Evolutionary conservation across 2,888 invertebrate genomes (phyloP), one percentile per base, ranked within the genome.

Genomic region (Xestoiulus laeticollis): DNA sequence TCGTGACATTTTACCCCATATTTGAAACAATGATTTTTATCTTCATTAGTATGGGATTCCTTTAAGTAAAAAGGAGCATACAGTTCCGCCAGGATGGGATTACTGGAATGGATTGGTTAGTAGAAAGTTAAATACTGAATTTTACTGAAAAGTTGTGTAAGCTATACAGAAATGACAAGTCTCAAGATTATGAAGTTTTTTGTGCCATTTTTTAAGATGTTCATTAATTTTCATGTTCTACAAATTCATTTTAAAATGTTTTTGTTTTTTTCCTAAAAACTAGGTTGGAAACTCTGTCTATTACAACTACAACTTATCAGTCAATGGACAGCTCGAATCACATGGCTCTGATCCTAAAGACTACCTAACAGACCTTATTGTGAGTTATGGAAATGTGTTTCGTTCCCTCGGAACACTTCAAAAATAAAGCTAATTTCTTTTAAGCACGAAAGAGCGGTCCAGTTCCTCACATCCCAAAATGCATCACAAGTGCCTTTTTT

Each of bases 221-320:
- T n/a, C n/a, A n/a, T n/a, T n/a, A n/a, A n/a, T n/a, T n/a, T n/a
- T n/a, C n/a, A n/a, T n/a, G n/a, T n/a, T n/a, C n/a, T n/a, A 59
- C 4, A 53, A 53, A 8, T 22, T 86, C 48, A 86, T 10, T 53
- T 53, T 53, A 6, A n/a, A 30, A 84, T 43, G 14, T 32, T 32
- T 87, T 86, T 88, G 82, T 26, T 19, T 85, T 33, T 83, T 44
- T 87, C 14, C 4, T 88, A 14, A n/a, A n/a, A 22, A 84, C 89
- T 33, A 92, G 92, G 91, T 96, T 89, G 98, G 98, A 44, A 98
- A 98, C 92, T 98, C 98, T 0, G 94, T 94, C n/a, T 98, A 98
- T 92, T 98, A 98, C 92, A 95, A 97, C 92, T 98, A 97, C 91
- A 95, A 95, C 0, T 92, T 98, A 85, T 96, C 96, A 0, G 94